These are phyloP conservation scores for Diadema setosum DNA, from an alignment of 35 echinoderm and acorn worm genomes.

Conservation along the genomic window DNA sequence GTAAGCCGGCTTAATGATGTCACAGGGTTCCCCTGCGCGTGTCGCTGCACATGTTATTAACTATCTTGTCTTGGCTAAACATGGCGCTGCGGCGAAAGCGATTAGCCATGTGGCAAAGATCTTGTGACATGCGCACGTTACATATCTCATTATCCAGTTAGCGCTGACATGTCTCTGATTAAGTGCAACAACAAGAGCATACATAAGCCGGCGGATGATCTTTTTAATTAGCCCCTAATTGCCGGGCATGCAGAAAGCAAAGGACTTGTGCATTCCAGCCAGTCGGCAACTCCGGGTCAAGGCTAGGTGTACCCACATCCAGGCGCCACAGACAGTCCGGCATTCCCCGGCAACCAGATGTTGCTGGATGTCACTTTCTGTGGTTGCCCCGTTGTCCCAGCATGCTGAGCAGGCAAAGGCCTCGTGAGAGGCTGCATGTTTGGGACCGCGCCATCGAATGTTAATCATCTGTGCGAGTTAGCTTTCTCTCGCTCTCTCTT, in stretches of 20 bases:
- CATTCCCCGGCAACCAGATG: neutral
- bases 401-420: neutral
- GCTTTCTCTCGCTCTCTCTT: no score
- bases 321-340: no score
- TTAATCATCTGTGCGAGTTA: no score
- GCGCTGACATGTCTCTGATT: neutral
- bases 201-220: neutral
- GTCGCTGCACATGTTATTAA: neutral
- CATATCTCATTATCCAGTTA: slow-evolving; percentile 11
- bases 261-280: neutral
- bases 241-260: neutral
- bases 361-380: neutral
- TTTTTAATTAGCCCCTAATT: slow-evolving; percentile 7
- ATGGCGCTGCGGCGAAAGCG: neutral
- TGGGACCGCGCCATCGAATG: no score
- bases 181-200: neutral
- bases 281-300: neutral
- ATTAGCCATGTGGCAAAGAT: neutral
- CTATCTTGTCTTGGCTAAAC: neutral
- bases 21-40: neutral
- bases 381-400: neutral
- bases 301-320: neutral
- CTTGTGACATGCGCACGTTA: neutral
- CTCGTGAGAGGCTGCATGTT: no score
- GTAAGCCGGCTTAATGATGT: neutral